Conservation (phyloP, 2,113 vertebrate genomes). For the Mellivora capensis region DNA sequence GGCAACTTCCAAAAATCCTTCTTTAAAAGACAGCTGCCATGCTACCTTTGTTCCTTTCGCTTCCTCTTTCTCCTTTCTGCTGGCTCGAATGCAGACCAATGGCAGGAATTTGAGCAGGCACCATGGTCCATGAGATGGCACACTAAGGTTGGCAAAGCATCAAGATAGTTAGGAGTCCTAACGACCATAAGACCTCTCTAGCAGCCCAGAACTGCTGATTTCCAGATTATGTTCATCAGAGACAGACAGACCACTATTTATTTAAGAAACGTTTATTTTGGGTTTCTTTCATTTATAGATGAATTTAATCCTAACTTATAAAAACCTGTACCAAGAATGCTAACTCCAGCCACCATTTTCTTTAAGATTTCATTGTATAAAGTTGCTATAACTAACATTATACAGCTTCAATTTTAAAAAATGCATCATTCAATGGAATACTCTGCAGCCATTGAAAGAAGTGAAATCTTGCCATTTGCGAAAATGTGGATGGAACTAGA, state of each 20-base stretch:
- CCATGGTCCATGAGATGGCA: background rate
- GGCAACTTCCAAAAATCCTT: background rate
- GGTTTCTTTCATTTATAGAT: background rate
- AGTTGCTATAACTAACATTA: background rate
- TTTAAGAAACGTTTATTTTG: background rate
- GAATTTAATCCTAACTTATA: background rate
- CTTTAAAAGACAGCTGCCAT: background rate
- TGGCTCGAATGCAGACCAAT: background rate
- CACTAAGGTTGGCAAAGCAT: background rate
- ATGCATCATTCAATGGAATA: background rate
- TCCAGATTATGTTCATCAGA: background rate
- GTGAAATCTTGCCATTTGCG: too few relatives aligned
- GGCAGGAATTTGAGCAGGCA: background rate
- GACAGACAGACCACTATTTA: background rate
- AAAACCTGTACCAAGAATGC: background rate
- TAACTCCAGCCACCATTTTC: background rate
- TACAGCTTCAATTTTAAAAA: background rate
- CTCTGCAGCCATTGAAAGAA: too few relatives aligned
- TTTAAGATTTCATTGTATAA: background rate
- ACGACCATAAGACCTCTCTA: background rate
- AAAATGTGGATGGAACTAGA: too few relatives aligned
- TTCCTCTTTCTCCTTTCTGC: background rate
- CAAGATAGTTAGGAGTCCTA: background rate
- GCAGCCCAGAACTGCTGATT: background rate
- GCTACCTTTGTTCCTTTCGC: background rate